Base-by-base conservation (phyloP, 2,888 invertebrate species). In the Branchipolynoe longqiensis region DNA sequence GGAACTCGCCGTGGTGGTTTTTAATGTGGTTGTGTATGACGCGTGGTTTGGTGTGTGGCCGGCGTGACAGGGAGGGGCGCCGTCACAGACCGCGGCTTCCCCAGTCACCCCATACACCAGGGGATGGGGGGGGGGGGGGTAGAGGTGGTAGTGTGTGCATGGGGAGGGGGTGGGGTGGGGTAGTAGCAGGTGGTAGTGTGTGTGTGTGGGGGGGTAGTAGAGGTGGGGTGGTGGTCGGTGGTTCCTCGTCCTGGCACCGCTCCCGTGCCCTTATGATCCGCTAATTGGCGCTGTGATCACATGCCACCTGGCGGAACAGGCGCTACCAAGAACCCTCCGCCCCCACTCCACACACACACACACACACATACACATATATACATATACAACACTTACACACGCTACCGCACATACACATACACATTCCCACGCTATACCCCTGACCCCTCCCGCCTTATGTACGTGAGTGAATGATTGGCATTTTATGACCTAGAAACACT, bases 201-300 rank as follows among this genome's bases (percentile, higher is more conserved):
- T 28, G 25, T 62, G 28, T 28, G 62, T 62, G 62, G 31, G 28
- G 62, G 62, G 8, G 8, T 8, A 4, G 28, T 25, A 25, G 28
- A 62, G 62, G 62, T n/a, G 62, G 28, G 62, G 25, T 14, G 14
- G 62, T 3, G 28, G 31, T 1, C 28, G 31, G 28, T 28, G 31
- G 62, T 28, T 25, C 28, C 62, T 31, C 31, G 28, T 62, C 12
- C 25, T 62, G 62, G 62, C 62, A 62, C 28, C 3, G n/a, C 62
- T 25, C 62, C 62, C 25, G 62, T 62, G 12, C 31, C 62, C 62
- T 62, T 14, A 62, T 62, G 62, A n/a, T 62, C 62, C 62, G 62
- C 28, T 62, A 25, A 31, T 25, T 62, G 62, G 31, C 62, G 62
- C 62, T 62, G 62, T 3, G 62, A 25, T 31, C 28, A 28, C 28